A percentile compares a stretch with the other conserved stretches of the same genome.
Conservation (phyloP, 1,140 invertebrate genomes). For the Drosophila albomicans region DNA sequence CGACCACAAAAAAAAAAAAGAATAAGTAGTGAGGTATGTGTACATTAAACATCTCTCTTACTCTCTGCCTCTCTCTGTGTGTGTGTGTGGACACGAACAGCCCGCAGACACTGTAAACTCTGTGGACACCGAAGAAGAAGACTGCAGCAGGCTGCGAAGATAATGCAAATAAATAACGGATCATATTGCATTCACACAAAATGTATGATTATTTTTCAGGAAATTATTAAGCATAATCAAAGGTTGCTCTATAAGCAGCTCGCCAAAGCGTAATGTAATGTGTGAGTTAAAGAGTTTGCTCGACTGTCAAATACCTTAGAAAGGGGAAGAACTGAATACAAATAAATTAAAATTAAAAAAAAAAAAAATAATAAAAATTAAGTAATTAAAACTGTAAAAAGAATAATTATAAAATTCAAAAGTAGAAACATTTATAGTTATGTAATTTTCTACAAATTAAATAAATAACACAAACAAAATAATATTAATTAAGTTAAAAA, state of each 20-base stretch:
- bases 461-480: too few species aligned
- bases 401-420: too few species aligned
- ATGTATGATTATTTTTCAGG: conserved; percentile 69
- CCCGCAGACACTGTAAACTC: conserved; percentile 51
- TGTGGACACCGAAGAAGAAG: conserved; percentile 3
- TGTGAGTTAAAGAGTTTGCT: not conserved
- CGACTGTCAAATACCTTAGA: not conserved
- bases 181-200: conserved; percentile 81
- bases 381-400: not conserved
- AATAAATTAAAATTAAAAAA: not conserved
- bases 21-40: not conserved
- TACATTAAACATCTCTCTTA: conserved; percentile 21
- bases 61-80: not conserved
- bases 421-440: too few species aligned
- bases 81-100: conserved; percentile 27
- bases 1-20: not conserved
- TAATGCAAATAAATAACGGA: conserved; percentile 74
- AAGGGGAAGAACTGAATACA: not conserved
- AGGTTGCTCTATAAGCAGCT: conserved; percentile 46
- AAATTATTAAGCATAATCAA: conserved; percentile 71
- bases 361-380: not conserved
- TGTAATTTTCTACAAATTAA: too few species aligned
- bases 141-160: conserved; percentile 27
- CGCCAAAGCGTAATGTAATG: not conserved
- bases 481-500: too few species aligned